Base-by-base conservation (phyloP, 2,888 invertebrate species). In the Synergus itoensis region DNA sequence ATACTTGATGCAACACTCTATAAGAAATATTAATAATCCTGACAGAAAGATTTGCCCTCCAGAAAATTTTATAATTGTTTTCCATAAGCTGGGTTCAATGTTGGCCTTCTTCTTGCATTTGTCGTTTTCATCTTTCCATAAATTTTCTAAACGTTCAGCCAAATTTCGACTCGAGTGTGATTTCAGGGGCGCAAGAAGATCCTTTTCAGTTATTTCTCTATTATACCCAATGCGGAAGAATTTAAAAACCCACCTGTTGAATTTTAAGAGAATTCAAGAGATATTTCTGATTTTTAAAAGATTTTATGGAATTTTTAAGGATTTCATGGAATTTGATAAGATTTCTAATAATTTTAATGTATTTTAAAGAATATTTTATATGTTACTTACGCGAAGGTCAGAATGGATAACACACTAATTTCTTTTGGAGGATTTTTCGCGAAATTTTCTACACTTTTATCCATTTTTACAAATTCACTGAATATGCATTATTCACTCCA, bases 201-300 rank as follows among this genome's bases (percentile, higher is more conserved):
- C 97, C 45, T 94, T 92, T 76, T 95, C 94, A 86, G 96, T 96
- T 63, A 97, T 91, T 75, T 95, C 96, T 86, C 95, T 94, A 82
- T 94, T 94, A 86, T 94, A 94, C 0, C 97, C 97, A 88, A 94
- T 94, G 82, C 94, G 94, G 92, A 97, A 97, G 86, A 96, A 93
- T 7, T 95, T 96, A 85, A 96, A 93, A 81, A 96, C 95, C 95
- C 96, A 97, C 91, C 96, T 96, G 89, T 77, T 14, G 16, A 67
- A 45, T 0, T 28, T 28, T 28, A 3, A 28, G 28, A 0, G 3
- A 28, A 28, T 28, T n/a, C n/a, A n/a, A n/a, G n/a, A n/a, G n/a
- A n/a, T n/a, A n/a, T n/a, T n/a, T n/a, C n/a, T n/a, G n/a, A n/a
- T n/a, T n/a, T n/a, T n/a, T n/a, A n/a, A n/a, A n/a, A n/a, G n/a